Base-by-base conservation (phyloP, 1,140 invertebrate species). In the Matsumurasca onukii region DNA sequence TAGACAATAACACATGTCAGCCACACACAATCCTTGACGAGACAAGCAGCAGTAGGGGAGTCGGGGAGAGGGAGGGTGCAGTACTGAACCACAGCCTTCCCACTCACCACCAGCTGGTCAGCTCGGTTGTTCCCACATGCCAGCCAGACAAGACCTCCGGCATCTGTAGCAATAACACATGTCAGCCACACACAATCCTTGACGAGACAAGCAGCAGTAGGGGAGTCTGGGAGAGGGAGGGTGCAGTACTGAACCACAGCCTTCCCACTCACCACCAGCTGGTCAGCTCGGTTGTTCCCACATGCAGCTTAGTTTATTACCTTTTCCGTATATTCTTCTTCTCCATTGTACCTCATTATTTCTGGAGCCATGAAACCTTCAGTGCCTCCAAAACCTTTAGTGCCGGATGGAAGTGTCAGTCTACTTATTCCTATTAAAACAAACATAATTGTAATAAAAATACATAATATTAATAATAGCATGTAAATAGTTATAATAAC, bases 311-410 rank as follows among this genome's bases (percentile, higher is more conserved):
- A n/a, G n/a, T n/a, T n/a, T n/a, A 29, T 59, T 71, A 91, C 92
- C 84, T 98, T 99, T 78, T 98, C 96, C 0, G 96, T 98, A 75
- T 99, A 99, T 73, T 98, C 97, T 79, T 98, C 95, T 79, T 99
- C 97, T 0, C 98, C 98, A 79, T 98, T 98, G 79, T 96, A 97
- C 59, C 94, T 86, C 81, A 99, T 95, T 69, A 99, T 99, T 82
- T 99, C 97, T 0, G 97, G 98, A 13, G 98, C 98, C 93, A 99
- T 99, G 77, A 98, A 99, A 0, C 96, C 95, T 79, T 97, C 94
- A 0, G 94, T 97, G 0, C 95, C 98, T 12, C 96, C 98, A 83
- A 98, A 99, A 3, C 98, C 97, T 80, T 98, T 98, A 0, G 94
- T 94, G 22, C 95, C 93, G 17, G 93, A 94, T 12, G 95, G 92